Evolutionary conservation across 1,140 invertebrate genomes (phyloP).

Genomic region (Bombus huntii): DNA sequence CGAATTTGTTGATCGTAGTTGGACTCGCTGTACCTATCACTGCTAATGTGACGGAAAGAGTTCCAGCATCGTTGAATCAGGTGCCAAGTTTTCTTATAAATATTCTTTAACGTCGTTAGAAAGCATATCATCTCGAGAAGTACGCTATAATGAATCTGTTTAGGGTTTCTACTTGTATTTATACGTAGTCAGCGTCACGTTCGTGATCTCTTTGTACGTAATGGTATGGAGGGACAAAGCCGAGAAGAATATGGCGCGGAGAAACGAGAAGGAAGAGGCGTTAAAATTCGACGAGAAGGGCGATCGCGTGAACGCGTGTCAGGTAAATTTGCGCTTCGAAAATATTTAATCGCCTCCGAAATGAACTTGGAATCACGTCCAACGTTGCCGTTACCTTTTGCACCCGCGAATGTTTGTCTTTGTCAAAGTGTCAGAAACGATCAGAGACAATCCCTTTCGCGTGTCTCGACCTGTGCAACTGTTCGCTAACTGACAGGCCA

Average conservation of each 20-base stretch:
- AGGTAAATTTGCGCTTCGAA: conserved; percentile 41
- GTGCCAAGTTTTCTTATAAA: conserved; percentile 49
- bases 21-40: conserved; percentile 89
- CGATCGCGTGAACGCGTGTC: background rate
- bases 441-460: background rate
- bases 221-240: conserved; percentile 87
- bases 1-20: conserved; percentile 90
- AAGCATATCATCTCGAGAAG: background rate
- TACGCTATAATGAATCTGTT: conserved; percentile 62
- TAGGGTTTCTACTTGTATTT: conserved; percentile 94
- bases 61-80: conserved; percentile 86
- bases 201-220: conserved; percentile 91
- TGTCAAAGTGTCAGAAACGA: background rate
- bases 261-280: conserved; percentile 67
- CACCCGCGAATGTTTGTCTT: conserved; percentile 5
- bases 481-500: background rate
- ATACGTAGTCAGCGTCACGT: conserved; percentile 89
- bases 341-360: conserved; percentile 12
- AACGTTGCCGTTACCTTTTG: background rate
- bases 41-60: conserved; percentile 87
- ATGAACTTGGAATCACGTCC: background rate
- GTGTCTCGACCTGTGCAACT: background rate
- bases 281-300: conserved; percentile 36
- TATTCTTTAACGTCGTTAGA: background rate
- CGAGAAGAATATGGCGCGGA: conserved; percentile 75